A percentile compares a stretch with the other conserved stretches of the same genome.
These are phyloP conservation scores for Bacillus rossius DNA, from an alignment of 1,140 invertebrate species.

Conservation along the genomic window DNA sequence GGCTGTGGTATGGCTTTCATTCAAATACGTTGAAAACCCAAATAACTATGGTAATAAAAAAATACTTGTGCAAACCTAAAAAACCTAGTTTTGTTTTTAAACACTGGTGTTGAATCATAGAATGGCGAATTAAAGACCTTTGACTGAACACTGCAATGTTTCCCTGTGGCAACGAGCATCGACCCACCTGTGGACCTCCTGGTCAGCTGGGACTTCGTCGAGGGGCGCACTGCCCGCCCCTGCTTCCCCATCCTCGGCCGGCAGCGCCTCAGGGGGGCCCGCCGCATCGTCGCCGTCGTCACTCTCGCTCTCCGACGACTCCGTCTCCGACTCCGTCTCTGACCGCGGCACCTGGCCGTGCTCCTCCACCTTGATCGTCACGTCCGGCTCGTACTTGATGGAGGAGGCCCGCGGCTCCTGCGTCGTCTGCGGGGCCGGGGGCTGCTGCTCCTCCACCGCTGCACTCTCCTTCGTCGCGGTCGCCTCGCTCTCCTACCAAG, in stretches of 20 bases:
- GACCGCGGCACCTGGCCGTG: neutral
- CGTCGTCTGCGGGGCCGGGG: neutral
- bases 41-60: too few relatives aligned
- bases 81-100: too few relatives aligned
- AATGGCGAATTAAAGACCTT: too few relatives aligned
- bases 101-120: too few relatives aligned
- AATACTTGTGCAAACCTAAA: too few relatives aligned
- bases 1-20: too few relatives aligned
- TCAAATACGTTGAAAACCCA: too few relatives aligned
- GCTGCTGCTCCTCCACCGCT: neutral
- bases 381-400: slow-evolving; percentile 12
- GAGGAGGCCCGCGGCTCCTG: neutral
- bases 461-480: neutral
- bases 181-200: neutral
- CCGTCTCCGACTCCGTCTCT: slow-evolving; percentile 3
- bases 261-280: neutral
- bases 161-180: too few relatives aligned
- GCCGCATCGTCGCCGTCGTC: neutral
- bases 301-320: slow-evolving; percentile 3
- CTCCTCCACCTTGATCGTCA: slow-evolving; percentile 10
- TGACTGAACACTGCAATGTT: too few relatives aligned
- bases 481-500: neutral
- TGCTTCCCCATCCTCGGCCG: neutral
- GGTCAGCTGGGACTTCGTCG: neutral
- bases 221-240: neutral